Conservation (phyloP, 1,140 invertebrate species). For the Helicoverpa zea region DNA sequence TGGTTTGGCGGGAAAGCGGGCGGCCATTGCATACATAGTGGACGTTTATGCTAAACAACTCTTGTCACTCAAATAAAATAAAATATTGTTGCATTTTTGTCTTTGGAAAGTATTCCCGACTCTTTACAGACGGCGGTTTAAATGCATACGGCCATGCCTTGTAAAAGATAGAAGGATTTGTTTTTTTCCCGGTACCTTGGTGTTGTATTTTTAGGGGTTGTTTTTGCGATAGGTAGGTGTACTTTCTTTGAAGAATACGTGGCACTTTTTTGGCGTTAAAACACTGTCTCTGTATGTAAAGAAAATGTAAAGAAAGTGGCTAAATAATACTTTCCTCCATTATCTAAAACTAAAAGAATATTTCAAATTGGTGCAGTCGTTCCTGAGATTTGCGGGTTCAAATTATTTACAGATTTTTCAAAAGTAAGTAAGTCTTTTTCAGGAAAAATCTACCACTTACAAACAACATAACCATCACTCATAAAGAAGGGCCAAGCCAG, state of each 20-base stretch:
- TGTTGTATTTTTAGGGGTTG: slow-evolving; percentile 2
- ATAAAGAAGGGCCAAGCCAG: not conserved
- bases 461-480: not conserved
- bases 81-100: slow-evolving; percentile 48
- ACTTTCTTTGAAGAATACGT: slow-evolving; percentile 1
- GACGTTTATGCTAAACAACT: slow-evolving; percentile 40
- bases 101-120: slow-evolving; percentile 22
- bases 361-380: too few relatives aligned
- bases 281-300: too few relatives aligned
- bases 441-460: not conserved
- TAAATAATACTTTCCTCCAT: too few relatives aligned
- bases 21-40: slow-evolving; percentile 43
- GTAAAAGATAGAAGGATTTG: slow-evolving; percentile 25
- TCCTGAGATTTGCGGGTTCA: too few relatives aligned
- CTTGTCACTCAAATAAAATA: slow-evolving; percentile 50
- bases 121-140: slow-evolving; percentile 13
- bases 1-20: slow-evolving; percentile 35
- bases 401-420: too few relatives aligned
- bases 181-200: not conserved
- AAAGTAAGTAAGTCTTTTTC: not conserved
- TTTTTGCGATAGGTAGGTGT: not conserved
- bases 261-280: too few relatives aligned
- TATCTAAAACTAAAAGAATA: too few relatives aligned
- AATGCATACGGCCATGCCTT: slow-evolving; percentile 38
- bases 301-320: too few relatives aligned